These are phyloP conservation scores for Tromatobia lineatoria DNA, from an alignment of 2,888 invertebrate species.

Conservation along the genomic window DNA sequence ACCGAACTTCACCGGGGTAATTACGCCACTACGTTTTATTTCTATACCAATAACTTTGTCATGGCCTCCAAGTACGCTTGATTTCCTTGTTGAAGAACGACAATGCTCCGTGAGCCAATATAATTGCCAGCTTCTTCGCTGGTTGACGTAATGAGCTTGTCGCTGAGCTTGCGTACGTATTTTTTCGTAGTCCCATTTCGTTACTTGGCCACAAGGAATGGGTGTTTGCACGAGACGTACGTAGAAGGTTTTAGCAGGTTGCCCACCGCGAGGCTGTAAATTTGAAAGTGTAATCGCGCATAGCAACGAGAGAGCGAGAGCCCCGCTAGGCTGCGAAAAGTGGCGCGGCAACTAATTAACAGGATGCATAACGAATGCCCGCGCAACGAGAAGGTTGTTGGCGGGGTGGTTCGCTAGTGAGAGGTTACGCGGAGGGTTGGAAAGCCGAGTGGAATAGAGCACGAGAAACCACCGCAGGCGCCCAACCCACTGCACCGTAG, in stretches of 20 bases:
- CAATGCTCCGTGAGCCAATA: background rate
- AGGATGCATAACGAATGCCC: constrained; percentile 71
- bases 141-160: background rate
- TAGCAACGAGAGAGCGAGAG: constrained; percentile 48
- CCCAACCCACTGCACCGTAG: constrained; percentile 34
- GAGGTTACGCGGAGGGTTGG: constrained; percentile 36
- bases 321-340: constrained; percentile 64
- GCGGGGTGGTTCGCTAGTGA: constrained; percentile 36
- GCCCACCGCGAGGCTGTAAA: constrained; percentile 53
- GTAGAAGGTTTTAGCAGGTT: constrained; percentile 7
- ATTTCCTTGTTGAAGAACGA: background rate
- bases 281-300: constrained; percentile 72
- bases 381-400: constrained; percentile 59
- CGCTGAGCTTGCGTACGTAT: background rate
- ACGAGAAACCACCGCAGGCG: constrained; percentile 46
- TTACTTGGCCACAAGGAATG: constrained; percentile 29
- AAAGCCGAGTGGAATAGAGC: constrained; percentile 56
- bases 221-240: constrained; percentile 23
- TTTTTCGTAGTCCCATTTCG: constrained; percentile 39
- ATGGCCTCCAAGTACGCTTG: too few species aligned
- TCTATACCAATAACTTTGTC: too few species aligned
- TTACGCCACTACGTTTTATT: too few species aligned
- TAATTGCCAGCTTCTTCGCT: background rate
- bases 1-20: too few species aligned
- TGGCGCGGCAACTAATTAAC: constrained; percentile 76